These are phyloP conservation scores for Phengaris arion DNA, from an alignment of 2,888 invertebrate genomes.

Conservation along the genomic window DNA sequence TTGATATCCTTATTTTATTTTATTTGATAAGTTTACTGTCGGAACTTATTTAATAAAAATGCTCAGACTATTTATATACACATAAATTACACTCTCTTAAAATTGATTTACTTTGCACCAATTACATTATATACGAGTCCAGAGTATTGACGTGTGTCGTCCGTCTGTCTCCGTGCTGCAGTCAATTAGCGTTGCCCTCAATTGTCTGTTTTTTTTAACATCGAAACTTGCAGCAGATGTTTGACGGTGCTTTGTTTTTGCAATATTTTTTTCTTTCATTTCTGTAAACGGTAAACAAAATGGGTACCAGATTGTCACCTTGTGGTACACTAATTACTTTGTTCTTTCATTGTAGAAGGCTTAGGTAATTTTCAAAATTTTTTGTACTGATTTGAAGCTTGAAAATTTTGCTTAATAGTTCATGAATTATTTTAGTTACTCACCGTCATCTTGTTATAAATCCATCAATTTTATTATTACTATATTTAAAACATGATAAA, in stretches of 20 bases:
- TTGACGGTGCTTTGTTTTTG: conserved; percentile 17
- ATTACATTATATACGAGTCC: not conserved
- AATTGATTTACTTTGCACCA: conserved; percentile 8
- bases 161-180: conserved; percentile 49
- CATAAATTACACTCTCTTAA: not conserved
- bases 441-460: not conserved
- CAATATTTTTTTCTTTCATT: not conserved
- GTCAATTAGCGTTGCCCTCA: conserved; percentile 38
- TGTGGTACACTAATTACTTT: not conserved
- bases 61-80: not conserved
- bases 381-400: not conserved
- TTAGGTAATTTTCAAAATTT: not conserved
- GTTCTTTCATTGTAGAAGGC: not conserved
- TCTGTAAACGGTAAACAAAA: conserved; percentile 4
- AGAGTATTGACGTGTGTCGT: conserved; percentile 37
- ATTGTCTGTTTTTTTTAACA: conserved; percentile 34
- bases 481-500: not conserved
- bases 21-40: too few species aligned
- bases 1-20: too few species aligned
- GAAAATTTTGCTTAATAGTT: not conserved
- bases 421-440: not conserved
- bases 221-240: conserved; percentile 23
- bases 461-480: not conserved
- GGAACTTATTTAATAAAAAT: not conserved
- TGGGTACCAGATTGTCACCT: not conserved